Conservation (phyloP, 2,113 vertebrate species). For the Pithys albifrons region DNA sequence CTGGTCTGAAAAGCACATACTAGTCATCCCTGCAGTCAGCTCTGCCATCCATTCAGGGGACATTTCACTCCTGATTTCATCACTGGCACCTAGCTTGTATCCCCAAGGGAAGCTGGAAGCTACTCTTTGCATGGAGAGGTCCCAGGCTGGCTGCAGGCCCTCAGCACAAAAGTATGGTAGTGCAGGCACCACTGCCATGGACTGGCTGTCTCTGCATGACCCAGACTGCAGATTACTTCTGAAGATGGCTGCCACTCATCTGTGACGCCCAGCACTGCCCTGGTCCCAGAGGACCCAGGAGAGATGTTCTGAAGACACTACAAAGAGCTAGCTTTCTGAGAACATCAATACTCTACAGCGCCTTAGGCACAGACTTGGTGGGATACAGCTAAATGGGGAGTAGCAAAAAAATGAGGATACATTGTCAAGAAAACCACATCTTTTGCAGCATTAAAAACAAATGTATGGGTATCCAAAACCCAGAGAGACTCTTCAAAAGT, state of each 20-base stretch:
- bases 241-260: not conserved
- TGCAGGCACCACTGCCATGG: not conserved
- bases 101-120: not conserved
- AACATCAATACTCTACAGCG: not conserved
- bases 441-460: not conserved
- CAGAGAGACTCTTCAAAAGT: not conserved
- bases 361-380: not conserved
- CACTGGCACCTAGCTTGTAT: not conserved
- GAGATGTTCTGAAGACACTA: not conserved
- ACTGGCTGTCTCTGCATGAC: fast-evolving
- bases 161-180: not conserved
- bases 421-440: not conserved
- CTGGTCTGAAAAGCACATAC: not conserved
- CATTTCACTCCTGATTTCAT: not conserved
- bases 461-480: not conserved
- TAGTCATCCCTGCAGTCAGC: not conserved
- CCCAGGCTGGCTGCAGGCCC: fast-evolving
- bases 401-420: not conserved
- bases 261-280: not conserved
- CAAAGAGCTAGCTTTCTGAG: not conserved
- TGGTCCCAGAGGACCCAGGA: not conserved
- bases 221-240: fast-evolving
- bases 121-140: not conserved
- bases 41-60: not conserved
- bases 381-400: not conserved